Evolutionary conservation across 2,113 vertebrate genomes (phyloP), one percentile per base, ranked within the genome.

Genomic region (Scolopax mira): DNA sequence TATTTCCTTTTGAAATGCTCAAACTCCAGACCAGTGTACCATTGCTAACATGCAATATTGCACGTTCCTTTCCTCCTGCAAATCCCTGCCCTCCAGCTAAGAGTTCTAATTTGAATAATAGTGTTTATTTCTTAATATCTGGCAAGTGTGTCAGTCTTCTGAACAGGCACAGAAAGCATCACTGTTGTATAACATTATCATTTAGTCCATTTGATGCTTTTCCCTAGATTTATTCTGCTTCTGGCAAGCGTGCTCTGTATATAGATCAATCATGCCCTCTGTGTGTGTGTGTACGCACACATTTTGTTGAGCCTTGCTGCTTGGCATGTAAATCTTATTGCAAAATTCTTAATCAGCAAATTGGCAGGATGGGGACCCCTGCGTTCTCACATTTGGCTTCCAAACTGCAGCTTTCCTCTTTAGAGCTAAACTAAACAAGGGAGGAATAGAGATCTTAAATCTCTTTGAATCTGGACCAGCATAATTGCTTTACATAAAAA

Each of bases 401-500:
- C 33, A 71, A 58, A 80, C 51, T 78, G 77, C 90, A 90, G 60
- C 82, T 90, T 89, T 91, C 74, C 62, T 89, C 24, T 90, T 64
- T 23, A 35, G 30, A 39, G 28, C 55, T 86, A 55, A 93, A 55
- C 77, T 84, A 58, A 80, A 84, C 60, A 58, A 73, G 72, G 42
- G 13, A 14, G 10, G 16, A 79, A 80, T 51, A 81, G 67, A 92
- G 48, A 33, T 90, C 75, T 86, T 51, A 90, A 95, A 85, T 85
- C 54, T 89, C 58, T 91, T 74, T 93, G 65, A 88, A 82, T 91
- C 89, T 95, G 85, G 74, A 93, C 90, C 58, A 79, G 64, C 44
- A 48, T 77, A 94, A 94, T 81, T 87, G 77, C 81, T 96, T 93
- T 74, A 89, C 72, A 74, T 44, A 83, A 81, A 46, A 41, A 78